Evolutionary conservation across 1,140 invertebrate genomes (phyloP).

Genomic region (Periplaneta americana): DNA sequence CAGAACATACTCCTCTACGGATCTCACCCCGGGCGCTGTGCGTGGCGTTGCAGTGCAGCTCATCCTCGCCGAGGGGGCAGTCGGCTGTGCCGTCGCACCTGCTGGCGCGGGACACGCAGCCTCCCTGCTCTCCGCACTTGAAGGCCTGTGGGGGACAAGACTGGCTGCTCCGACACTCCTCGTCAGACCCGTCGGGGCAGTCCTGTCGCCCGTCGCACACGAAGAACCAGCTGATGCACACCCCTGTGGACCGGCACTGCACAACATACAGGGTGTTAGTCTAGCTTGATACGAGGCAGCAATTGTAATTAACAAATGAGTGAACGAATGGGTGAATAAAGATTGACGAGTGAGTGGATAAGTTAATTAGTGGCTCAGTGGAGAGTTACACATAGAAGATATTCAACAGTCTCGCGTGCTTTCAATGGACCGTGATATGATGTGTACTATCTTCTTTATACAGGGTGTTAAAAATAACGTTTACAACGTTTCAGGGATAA

Average conservation of each 20-base stretch:
- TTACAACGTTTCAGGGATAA: too few relatives aligned
- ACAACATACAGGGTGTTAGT: slow-evolving; percentile 20
- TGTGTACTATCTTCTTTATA: too few relatives aligned
- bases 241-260: slow-evolving; percentile 71
- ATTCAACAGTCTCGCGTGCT: too few relatives aligned
- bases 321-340: background rate
- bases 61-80: slow-evolving; percentile 76
- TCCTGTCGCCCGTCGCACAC: slow-evolving; percentile 89
- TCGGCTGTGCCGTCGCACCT: slow-evolving; percentile 73
- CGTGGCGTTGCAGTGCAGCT: slow-evolving; percentile 52
- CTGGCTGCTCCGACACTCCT: slow-evolving; percentile 45
- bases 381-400: background rate
- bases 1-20: too few relatives aligned
- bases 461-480: too few relatives aligned
- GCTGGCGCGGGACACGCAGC: slow-evolving; percentile 67
- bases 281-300: too few relatives aligned
- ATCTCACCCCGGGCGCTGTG: background rate
- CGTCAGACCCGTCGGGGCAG: slow-evolving; percentile 79
- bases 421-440: too few relatives aligned
- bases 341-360: background rate
- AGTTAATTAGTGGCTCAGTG: background rate
- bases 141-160: slow-evolving; percentile 55
- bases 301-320: too few relatives aligned
- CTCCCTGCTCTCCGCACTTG: slow-evolving; percentile 51
- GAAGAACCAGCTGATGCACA: slow-evolving; percentile 87